These are phyloP conservation scores for Xanthia icteritia DNA, from an alignment of 2,888 invertebrate species.

Conservation along the genomic window DNA sequence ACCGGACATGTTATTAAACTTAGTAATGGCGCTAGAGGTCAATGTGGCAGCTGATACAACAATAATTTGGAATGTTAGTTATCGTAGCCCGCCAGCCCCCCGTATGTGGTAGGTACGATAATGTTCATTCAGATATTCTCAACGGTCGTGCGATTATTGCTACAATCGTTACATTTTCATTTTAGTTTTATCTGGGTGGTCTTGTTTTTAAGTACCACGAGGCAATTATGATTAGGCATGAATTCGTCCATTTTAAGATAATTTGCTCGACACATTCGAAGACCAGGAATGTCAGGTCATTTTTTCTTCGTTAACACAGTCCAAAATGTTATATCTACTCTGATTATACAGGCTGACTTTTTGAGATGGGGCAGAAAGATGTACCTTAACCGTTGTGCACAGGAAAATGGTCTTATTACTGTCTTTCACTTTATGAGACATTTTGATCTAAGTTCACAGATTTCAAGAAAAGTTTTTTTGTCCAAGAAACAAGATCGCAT, in stretches of 20 bases:
- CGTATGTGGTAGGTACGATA: constrained; percentile 12
- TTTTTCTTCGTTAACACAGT: background rate
- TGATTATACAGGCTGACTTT: too few relatives aligned
- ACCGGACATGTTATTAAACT: background rate
- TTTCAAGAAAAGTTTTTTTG: too few relatives aligned
- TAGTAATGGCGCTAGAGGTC: constrained; percentile 13
- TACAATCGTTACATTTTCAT: background rate
- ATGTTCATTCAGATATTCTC: constrained; percentile 13
- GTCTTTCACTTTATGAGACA: too few relatives aligned
- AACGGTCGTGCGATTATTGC: constrained; percentile 13
- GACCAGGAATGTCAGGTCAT: constrained; percentile 1
- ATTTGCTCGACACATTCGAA: background rate
- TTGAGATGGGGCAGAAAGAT: too few relatives aligned
- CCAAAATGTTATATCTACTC: background rate
- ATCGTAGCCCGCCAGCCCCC: constrained; percentile 30
- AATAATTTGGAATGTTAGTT: constrained; percentile 24
- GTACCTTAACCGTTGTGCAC: too few relatives aligned
- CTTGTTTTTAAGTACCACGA: constrained; percentile 17
- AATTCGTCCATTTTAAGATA: constrained; percentile 7
- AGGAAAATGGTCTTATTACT: too few relatives aligned
- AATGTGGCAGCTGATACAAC: constrained; percentile 22
- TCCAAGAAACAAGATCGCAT: too few relatives aligned
- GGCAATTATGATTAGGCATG: background rate
- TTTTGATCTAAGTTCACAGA: too few relatives aligned
- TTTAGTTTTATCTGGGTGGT: background rate